phyloP scores from a whole-genome alignment of 23 tunicate genomes.

The Oikopleura dioica region DNA sequence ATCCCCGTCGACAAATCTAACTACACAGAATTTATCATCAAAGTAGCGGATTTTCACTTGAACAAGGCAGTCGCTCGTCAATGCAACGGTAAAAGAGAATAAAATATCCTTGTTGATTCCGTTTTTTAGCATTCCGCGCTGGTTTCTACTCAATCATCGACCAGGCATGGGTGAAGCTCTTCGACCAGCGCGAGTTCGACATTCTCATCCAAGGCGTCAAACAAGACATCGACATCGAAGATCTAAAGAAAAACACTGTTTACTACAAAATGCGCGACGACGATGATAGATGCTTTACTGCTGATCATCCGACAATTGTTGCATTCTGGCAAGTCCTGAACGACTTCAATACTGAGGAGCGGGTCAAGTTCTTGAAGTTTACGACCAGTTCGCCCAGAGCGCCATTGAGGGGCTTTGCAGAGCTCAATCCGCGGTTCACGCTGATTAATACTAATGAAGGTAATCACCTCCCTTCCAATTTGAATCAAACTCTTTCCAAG shows the following conservation, averaged over 20 bases:
- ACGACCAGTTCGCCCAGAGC: neutral
- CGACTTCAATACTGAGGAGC: neutral
- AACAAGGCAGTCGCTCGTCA: neutral
- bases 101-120: too few relatives aligned
- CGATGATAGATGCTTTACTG: too few relatives aligned
- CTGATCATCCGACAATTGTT: neutral
- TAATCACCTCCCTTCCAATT: neutral
- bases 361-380: neutral
- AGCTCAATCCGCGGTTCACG: neutral
- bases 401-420: neutral
- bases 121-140: neutral
- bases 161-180: neutral
- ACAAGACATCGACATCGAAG: neutral
- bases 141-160: neutral
- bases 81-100: too few relatives aligned
- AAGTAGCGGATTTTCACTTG: slow-evolving; percentile 4
- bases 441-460: neutral
- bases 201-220: neutral
- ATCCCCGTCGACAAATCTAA: neutral
- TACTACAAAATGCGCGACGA: neutral
- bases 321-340: neutral
- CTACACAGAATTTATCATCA: neutral
- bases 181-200: neutral
- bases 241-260: neutral
- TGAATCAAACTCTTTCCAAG: too few relatives aligned